These are phyloP conservation scores for Lithophane leautieri DNA, from an alignment of 2,888 invertebrate species.

Conservation along the genomic window DNA sequence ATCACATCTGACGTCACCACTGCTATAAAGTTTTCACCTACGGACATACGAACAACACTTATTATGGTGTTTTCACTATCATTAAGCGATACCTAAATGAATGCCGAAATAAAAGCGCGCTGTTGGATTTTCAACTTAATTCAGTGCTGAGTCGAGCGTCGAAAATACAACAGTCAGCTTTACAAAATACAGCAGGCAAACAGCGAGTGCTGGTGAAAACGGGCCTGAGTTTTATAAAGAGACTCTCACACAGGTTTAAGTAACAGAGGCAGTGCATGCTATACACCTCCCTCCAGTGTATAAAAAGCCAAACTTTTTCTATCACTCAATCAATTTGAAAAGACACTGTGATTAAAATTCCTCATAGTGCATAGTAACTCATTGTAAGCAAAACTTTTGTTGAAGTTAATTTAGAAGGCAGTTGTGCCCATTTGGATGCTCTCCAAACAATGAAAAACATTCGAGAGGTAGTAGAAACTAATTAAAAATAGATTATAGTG, in stretches of 20 bases:
- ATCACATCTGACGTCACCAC: constrained; percentile 91
- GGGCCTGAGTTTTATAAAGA: background rate
- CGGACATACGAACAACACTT: constrained; percentile 29
- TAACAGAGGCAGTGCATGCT: background rate
- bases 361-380: background rate
- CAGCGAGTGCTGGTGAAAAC: too few relatives aligned
- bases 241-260: too few relatives aligned
- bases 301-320: background rate
- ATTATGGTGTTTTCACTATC: background rate
- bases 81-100: background rate
- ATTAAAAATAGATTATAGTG: background rate
- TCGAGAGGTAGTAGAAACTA: constrained; percentile 16
- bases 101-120: background rate
- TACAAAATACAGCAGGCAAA: too few relatives aligned
- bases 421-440: constrained; percentile 32
- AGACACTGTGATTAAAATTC: background rate
- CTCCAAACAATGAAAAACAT: constrained; percentile 33
- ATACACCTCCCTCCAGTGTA: background rate
- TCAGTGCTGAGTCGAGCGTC: background rate
- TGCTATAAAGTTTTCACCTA: constrained; percentile 91
- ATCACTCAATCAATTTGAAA: background rate
- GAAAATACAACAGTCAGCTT: background rate
- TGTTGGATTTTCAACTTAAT: background rate
- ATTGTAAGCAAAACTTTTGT: background rate
- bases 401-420: constrained; percentile 28